Conservation (phyloP, 2,797 vertebrate species). For the Sandelia bainsii region DNA sequence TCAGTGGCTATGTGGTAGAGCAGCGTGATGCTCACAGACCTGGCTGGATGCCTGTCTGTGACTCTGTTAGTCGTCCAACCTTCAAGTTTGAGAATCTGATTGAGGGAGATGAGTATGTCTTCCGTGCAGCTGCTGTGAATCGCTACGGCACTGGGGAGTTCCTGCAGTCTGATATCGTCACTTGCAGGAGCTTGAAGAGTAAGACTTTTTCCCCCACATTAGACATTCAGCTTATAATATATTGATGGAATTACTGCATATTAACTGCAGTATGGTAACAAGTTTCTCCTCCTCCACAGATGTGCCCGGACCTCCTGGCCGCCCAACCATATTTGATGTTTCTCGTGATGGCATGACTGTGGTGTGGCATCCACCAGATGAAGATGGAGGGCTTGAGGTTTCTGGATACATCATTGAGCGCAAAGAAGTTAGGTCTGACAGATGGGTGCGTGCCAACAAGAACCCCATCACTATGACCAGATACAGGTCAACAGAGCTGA, state of each 20-base stretch:
- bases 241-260: background rate
- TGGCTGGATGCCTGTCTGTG: conserved; percentile 96
- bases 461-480: conserved; percentile 97
- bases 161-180: conserved; percentile 93
- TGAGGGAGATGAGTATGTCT: conserved; percentile 96
- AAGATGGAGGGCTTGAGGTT: conserved; percentile 95
- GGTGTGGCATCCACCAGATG: conserved; percentile 95
- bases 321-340: conserved; percentile 92
- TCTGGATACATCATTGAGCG: conserved; percentile 97
- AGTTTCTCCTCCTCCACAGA: conserved; percentile 75
- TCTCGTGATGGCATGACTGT: conserved; percentile 99
- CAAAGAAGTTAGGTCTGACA: conserved; percentile 96
- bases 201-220: conserved; percentile 69
- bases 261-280: conserved; percentile 7
- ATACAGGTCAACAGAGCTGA: conserved; percentile 96
- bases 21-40: conserved; percentile 98
- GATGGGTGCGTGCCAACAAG: conserved; percentile 98
- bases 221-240: background rate
- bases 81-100: conserved; percentile 94
- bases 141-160: conserved; percentile 96
- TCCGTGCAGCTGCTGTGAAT: conserved; percentile 95
- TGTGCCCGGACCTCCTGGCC: conserved; percentile 93
- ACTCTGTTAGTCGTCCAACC: conserved; percentile 92
- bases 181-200: conserved; percentile 95
- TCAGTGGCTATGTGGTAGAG: conserved; percentile 95